Evolutionary conservation across 2,888 invertebrate genomes (phyloP).

Genomic region (Drosophila subsilvestris): DNA sequence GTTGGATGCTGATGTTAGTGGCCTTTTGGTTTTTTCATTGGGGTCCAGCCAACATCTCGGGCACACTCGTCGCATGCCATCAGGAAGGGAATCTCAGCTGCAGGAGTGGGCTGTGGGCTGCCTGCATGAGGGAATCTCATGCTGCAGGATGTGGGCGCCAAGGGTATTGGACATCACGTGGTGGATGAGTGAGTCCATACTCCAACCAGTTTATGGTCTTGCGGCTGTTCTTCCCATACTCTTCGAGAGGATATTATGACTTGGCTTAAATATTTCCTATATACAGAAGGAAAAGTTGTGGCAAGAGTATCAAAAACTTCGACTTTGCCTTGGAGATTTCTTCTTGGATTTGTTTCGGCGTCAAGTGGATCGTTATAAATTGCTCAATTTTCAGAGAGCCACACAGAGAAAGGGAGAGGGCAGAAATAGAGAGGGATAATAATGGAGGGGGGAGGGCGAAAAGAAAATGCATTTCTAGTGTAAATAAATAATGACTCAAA

Average conservation of each 20-base stretch:
- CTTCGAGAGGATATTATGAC: not conserved
- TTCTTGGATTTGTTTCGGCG: conserved; percentile 50
- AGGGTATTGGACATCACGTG: conserved; percentile 60
- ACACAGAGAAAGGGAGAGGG: not conserved
- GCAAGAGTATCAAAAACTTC: not conserved
- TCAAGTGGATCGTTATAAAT: conserved; percentile 80
- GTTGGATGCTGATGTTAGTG: conserved; percentile 61
- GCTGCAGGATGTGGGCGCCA: conserved; percentile 13
- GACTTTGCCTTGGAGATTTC: not conserved
- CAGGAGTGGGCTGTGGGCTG: conserved; percentile 3
- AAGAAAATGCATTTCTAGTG: conserved; percentile 77
- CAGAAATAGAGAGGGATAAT: not conserved
- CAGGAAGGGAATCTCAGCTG: conserved; percentile 53
- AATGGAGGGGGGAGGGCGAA: conserved; percentile 36
- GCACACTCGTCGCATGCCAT: conserved; percentile 8
- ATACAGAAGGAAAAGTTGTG: not conserved
- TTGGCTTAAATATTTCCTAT: too few species aligned
- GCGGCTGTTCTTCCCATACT: not conserved
- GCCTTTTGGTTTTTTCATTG: conserved; percentile 33
- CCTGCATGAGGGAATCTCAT: conserved; percentile 50
- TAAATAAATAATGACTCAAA: conserved; percentile 78
- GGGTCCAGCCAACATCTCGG: conserved; percentile 67
- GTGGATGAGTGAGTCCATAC: conserved; percentile 7
- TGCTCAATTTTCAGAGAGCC: conserved; percentile 64
- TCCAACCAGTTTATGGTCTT: not conserved